Base-by-base conservation (phyloP, 1,140 invertebrate species). In the Xylocopa sonorina region DNA sequence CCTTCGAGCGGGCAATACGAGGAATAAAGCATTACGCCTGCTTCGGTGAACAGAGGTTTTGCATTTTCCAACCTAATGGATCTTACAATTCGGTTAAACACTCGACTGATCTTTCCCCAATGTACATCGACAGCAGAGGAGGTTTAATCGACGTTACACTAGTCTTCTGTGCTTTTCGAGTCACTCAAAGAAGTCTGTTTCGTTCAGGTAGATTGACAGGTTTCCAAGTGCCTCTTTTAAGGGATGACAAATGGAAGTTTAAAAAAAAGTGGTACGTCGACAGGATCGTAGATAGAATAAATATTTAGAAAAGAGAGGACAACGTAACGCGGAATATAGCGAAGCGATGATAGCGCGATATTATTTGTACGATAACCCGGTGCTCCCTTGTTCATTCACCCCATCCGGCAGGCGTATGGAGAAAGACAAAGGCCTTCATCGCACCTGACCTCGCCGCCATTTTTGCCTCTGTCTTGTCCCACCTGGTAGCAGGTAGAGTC, bases 361-460 rank as follows among this genome's bases (percentile, higher is more conserved):
- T 58, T 60, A 78, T 62, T 78, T 72, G 57, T 78, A 63, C 57
- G 46, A 78, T 53, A 78, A 62, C 57, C 57, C 32, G 41, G 4
- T 9, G 38, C 48, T 48, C 73, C 34, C 46, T 34, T 43, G 46
- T 77, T 18, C 73, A 57, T 68, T 50, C 63, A 51, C 46, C 73
- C 55, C 38, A 24, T 48, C 32, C 46, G 5, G 14, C 1, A 5
- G 18, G n/a, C 48, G 73, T 64, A 53, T 68, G 58, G n/a, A 69
- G 69, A 69, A 84, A 79, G 48, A 81, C 55, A 55, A 68, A 58
- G 74, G 71, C 68, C 64, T 82, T 72, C 63, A 50, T 67, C 62
- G 74, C 50, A 79, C 79, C 80, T 79, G 84, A 82, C 84, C 84
- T 85, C 83, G 55, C 53, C 71, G 71, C 50, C 66, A 48, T 74